Evolutionary conservation across 2,888 invertebrate genomes (phyloP), one percentile per base, ranked within the genome.

Genomic region (Lapara coniferarum): DNA sequence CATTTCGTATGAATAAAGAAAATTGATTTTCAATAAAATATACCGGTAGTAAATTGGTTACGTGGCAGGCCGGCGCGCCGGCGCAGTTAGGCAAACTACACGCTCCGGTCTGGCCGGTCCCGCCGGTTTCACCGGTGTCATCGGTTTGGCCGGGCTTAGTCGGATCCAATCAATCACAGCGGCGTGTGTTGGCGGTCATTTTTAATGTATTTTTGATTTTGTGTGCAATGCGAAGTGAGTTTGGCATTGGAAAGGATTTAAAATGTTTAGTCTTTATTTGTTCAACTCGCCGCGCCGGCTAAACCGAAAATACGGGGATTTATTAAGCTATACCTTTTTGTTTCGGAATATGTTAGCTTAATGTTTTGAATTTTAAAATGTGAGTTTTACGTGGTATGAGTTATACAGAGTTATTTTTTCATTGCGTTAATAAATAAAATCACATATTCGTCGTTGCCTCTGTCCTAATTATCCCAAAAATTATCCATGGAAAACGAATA

Each of bases 131-230:
- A 25, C 49, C 19, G 49, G 49, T 7, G 46, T 13, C 13, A 13
- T 19, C 63, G 59, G 59, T 16, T 49, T 12, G 8, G 13, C 49
- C 63, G 63, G 16, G 49, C 46, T 49, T 63, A 63, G 63, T 46
- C 49, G 63, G 63, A 63, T 19, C 49, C 63, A 63, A 63, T 63
- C 63, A 63, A 63, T 19, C 49, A 46, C 49, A 19, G 63, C 19
- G 13, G 12, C 49, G 49, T 49, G 14, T 63, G 63, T 10, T 57
- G 55, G 55, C 49, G 13, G 49, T 49, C 8, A 49, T 63, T 63
- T 46, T 49, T 63, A 49, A 49, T 63, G 49, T 63, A 63, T 63
- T 63, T 49, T 63, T 49, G 49, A 63, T 63, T 19, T 63, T 49
- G 49, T 63, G 63, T 49, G 49, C 63, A 13, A 63, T 63, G 49